Conservation (phyloP, 2,888 invertebrate genomes). For the Nowickia ferox region DNA sequence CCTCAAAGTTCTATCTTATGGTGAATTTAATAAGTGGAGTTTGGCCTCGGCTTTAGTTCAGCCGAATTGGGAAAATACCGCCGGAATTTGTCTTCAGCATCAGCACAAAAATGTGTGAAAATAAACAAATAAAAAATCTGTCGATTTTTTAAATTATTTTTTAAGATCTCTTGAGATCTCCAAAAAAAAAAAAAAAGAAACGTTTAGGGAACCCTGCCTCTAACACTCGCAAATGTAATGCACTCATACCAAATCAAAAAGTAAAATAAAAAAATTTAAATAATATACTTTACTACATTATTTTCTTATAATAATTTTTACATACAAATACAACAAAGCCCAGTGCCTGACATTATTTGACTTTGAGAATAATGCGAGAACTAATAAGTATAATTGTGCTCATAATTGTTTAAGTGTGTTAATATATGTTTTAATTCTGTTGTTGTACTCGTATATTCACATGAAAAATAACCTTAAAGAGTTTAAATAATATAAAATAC, state of each 20-base stretch:
- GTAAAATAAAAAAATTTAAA: not conserved
- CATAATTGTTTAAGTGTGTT: conserved; percentile 18
- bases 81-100: no score
- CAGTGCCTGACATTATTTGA: conserved; percentile 36
- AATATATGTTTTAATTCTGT: conserved; percentile 34
- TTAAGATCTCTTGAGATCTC: not conserved
- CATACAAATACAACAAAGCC: conserved; percentile 41
- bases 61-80: no score
- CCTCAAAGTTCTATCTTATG: no score
- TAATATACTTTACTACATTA: conserved; percentile 24
- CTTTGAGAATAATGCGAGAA: conserved; percentile 47
- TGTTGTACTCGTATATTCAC: conserved; percentile 26
- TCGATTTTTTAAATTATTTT: not conserved
- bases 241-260: not conserved
- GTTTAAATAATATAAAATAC: conserved; percentile 75
- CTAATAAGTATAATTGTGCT: conserved; percentile 4
- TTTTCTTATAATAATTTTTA: conserved; percentile 23
- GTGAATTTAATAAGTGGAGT: no score
- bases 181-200: not conserved
- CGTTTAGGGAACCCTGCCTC: conserved; percentile 18
- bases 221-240: not conserved
- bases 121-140: no score
- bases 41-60: no score
- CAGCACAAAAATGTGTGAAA: no score
- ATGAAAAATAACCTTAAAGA: conserved; percentile 60